Evolutionary conservation across 2,797 vertebrate genomes (phyloP), one percentile per base, ranked within the genome.

Genomic region (Danio jaintianensis): DNA sequence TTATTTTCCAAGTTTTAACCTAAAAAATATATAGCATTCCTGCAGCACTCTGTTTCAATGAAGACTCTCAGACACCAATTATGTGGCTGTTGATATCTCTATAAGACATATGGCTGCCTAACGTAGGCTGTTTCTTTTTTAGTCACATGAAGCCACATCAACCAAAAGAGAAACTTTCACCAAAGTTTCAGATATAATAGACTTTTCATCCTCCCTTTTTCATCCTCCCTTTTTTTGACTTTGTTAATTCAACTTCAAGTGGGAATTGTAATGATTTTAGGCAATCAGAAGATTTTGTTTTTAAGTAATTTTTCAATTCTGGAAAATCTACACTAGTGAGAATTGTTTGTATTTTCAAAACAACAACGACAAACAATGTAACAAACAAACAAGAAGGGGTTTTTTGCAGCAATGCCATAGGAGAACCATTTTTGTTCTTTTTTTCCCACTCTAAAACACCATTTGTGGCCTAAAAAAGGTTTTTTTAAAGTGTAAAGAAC

Each of bases 181-280:
- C 8, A 58, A 84, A 89, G 86, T 89, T 84, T 86, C 83, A 92
- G 89, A 87, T 88, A 43, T 72, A 72, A 42, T 71, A 13, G 10
- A 3, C 11, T 4, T 36, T 38, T 52, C 29, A 29, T 29, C 29
- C 29, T 13, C 13, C 7, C 45, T 22, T 3, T n/a, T 12, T 2
- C 40, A n/a, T n/a, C n/a, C n/a, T n/a, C n/a, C n/a, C n/a, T n/a
- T n/a, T n/a, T n/a, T 69, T 8, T 2, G 42, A 40, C 29, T 69
- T 20, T 5, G 13, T 58, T 7, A 22, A 29, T 1, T 29, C 29
- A 3, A 3, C 29, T 29, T 29, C 29, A 29, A 3, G 29, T 29
- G 5, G 69, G 38, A 10, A 43, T 12, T 56, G 43, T 11, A 71
- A 43, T 71, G 38, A 15, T n/a, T 71, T 40, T 15, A 69, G 29